phyloP scores from a whole-genome alignment of 1,140 invertebrate genomes.

The Pseudoatta argentina region DNA sequence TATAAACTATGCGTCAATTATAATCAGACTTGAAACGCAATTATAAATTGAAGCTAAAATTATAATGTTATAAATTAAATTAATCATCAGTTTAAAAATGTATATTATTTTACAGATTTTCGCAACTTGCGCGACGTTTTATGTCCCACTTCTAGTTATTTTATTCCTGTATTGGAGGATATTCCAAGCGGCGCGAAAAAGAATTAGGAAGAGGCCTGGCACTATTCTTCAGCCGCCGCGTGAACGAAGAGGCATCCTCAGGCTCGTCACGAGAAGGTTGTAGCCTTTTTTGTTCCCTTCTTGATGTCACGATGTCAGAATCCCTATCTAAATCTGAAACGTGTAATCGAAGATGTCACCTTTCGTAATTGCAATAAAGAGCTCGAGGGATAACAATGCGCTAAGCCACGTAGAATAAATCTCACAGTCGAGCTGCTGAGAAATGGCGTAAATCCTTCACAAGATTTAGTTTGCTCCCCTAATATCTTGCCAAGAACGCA shows the following conservation, averaged over 20 bases:
- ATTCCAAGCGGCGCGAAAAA: conserved; percentile 94
- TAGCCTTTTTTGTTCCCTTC: conserved; percentile 3
- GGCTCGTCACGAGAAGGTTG: conserved; percentile 82
- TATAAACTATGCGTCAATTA: no score
- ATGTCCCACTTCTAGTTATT: conserved; percentile 95
- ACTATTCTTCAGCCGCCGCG: conserved; percentile 82
- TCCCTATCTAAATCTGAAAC: not conserved
- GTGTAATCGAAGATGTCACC: conserved; percentile 35
- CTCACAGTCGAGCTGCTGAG: conserved; percentile 20
- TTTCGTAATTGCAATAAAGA: conserved; percentile 43
- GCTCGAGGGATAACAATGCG: conserved; percentile 4
- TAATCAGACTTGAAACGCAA: no score
- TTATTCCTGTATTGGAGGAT: conserved; percentile 97
- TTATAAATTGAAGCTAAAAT: no score
- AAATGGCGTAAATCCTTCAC: conserved; percentile 43
- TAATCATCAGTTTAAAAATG: no score
- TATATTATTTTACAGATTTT: conserved; percentile 89
- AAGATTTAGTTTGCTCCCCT: conserved; percentile 31
- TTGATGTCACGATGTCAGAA: not conserved
- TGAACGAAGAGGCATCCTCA: conserved; percentile 83
- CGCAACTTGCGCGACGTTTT: conserved; percentile 96
- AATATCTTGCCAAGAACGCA: not conserved
- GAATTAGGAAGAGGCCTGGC: conserved; percentile 90
- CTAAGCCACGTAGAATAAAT: conserved; percentile 30
- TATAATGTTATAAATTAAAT: no score